A percentile compares a stretch with the other conserved stretches of the same genome.
Evolutionary conservation across 2,113 vertebrate species (phyloP).

Genomic region (Ailuropoda melanoleuca): DNA sequence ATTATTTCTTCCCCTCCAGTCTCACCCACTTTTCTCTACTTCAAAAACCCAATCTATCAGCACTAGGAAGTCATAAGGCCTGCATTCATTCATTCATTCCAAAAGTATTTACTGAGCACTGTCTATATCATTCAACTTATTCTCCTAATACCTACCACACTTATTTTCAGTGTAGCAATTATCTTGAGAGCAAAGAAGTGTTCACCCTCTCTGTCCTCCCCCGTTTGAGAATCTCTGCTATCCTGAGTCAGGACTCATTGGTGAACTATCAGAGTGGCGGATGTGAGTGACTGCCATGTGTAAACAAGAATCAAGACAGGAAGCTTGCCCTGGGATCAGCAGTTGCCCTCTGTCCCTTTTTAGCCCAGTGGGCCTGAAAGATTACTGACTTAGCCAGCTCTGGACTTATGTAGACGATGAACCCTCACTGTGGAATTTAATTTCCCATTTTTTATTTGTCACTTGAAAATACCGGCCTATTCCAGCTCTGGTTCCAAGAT

Average conservation of each 20-base stretch:
- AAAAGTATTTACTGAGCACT: background rate
- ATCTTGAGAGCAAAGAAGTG: background rate
- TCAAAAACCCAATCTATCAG: background rate
- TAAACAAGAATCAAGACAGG: background rate
- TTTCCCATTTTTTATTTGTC: conserved; percentile 38
- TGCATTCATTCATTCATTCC: background rate
- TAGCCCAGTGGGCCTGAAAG: background rate
- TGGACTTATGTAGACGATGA: background rate
- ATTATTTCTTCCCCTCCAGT: background rate
- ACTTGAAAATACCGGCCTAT: conserved; percentile 15
- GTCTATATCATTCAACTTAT: background rate
- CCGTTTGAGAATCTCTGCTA: background rate
- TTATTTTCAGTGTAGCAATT: background rate
- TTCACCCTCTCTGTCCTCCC: background rate
- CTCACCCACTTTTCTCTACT: background rate
- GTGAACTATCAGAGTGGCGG: background rate
- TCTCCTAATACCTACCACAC: background rate
- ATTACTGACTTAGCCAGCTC: background rate
- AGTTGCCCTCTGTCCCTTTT: background rate
- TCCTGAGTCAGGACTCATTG: background rate
- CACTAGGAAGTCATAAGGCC: background rate
- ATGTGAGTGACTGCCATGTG: background rate
- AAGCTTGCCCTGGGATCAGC: background rate
- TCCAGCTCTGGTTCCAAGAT: background rate
- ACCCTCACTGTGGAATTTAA: background rate